Evolutionary conservation across 2,113 vertebrate genomes (phyloP).

Genomic region (Aleadryas rufinucha): DNA sequence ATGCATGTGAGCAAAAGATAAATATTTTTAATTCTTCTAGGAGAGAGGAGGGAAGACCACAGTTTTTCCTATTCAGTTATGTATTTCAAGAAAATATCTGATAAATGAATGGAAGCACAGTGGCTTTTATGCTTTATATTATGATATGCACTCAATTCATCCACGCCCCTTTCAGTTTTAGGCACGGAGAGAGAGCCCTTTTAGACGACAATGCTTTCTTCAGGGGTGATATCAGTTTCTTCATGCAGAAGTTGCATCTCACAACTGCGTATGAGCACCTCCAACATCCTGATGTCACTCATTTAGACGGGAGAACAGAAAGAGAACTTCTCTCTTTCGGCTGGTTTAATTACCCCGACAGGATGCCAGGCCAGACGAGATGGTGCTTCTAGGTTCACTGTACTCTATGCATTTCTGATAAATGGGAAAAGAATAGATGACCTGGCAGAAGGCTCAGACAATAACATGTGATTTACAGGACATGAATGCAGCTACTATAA

Average conservation of each 20-base stretch:
- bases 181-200: not conserved
- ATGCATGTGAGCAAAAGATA: fast-evolving
- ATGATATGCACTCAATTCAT: not conserved
- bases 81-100: not conserved
- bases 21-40: not conserved
- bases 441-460: slow-evolving; percentile 94
- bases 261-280: not conserved
- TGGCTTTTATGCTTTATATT: not conserved
- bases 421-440: slow-evolving; percentile 96
- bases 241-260: not conserved
- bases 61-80: not conserved
- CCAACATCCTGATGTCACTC: not conserved
- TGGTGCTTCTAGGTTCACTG: slow-evolving; percentile 70
- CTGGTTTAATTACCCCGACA: slow-evolving; percentile 68
- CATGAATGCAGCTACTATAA: slow-evolving; percentile 91
- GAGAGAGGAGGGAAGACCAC: not conserved
- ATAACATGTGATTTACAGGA: slow-evolving; percentile 99
- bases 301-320: not conserved
- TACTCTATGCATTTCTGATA: slow-evolving; percentile 89
- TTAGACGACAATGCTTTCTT: not conserved
- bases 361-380: slow-evolving; percentile 62
- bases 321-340: slow-evolving; percentile 12
- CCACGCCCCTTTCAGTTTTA: not conserved
- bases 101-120: not conserved
- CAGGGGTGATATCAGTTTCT: not conserved